Percentiles rank a stretch among this genome's conserved stretches.
These are phyloP conservation scores for Tipula unca DNA, from an alignment of 2,888 invertebrate species.

Conservation along the genomic window DNA sequence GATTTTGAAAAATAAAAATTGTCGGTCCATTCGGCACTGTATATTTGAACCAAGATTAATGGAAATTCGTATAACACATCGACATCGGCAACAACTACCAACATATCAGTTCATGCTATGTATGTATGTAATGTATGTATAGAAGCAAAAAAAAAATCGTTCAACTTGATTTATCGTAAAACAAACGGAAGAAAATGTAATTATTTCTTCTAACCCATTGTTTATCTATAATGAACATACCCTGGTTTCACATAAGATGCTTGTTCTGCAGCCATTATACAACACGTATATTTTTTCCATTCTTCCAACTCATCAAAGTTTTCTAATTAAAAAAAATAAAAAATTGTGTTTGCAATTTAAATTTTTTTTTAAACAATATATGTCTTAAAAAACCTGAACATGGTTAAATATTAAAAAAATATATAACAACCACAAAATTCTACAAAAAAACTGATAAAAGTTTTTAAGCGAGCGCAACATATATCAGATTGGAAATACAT, in stretches of 20 bases:
- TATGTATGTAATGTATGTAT: no score
- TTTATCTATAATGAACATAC: conserved; percentile 8
- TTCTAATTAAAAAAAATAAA: neutral
- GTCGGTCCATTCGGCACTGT: neutral
- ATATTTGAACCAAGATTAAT: neutral
- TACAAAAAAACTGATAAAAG: neutral
- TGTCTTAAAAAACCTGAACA: neutral
- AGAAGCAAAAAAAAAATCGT: neutral
- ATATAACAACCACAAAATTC: neutral
- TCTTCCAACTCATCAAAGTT: conserved; percentile 8
- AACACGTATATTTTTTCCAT: neutral
- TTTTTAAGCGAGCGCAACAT: neutral
- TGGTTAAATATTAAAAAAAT: neutral
- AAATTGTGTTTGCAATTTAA: neutral
- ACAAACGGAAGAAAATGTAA: conserved; percentile 14
- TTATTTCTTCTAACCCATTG: conserved; percentile 14
- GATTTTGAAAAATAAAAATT: neutral
- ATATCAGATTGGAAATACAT: neutral
- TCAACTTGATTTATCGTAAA: neutral
- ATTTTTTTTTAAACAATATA: neutral
- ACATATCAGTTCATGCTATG: neutral
- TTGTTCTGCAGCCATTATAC: neutral
- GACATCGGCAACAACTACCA: neutral
- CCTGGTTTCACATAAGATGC: neutral
- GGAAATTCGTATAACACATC: neutral